These are phyloP conservation scores for Cyprinodon diabolis DNA, from an alignment of 2,797 vertebrate species.

Conservation along the genomic window DNA sequence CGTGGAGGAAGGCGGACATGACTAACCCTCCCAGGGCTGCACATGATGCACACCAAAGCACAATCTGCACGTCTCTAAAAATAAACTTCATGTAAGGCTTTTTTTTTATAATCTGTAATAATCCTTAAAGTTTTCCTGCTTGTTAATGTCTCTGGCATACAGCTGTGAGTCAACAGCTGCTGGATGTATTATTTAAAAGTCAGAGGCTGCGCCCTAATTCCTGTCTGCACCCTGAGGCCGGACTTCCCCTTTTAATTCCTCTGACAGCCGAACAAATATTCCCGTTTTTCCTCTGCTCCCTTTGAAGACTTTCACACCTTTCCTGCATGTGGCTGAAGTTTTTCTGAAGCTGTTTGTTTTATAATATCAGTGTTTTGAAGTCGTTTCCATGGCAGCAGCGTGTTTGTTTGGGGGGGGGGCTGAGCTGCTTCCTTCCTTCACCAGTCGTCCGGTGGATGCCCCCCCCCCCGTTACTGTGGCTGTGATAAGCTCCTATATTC, in stretches of 20 bases:
- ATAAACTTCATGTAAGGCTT: conserved; percentile 32
- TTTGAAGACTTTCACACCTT: not conserved
- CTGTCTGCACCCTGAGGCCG: not conserved
- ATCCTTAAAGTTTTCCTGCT: conserved; percentile 27
- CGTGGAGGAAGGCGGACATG: conserved; percentile 45
- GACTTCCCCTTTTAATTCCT: not conserved
- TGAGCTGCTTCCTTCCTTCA: too few relatives aligned
- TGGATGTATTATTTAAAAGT: conserved; percentile 1
- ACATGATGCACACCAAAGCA: conserved; percentile 37
- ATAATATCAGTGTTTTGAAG: too few relatives aligned
- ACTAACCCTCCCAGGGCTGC: conserved; percentile 30
- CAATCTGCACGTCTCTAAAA: conserved; percentile 37
- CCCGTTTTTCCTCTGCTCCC: not conserved
- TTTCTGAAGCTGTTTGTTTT: too few relatives aligned
- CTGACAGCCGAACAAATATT: not conserved
- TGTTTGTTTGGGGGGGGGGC: too few relatives aligned
- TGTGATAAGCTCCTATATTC: conserved; percentile 5
- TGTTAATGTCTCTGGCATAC: conserved; percentile 19
- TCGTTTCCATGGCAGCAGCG: too few relatives aligned
- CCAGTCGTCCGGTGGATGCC: too few relatives aligned
- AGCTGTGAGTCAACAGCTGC: conserved; percentile 11
- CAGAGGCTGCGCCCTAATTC: not conserved
- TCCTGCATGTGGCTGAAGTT: not conserved
- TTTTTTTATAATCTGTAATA: conserved; percentile 44
- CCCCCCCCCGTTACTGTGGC: too few relatives aligned